Evolutionary conservation across 1,140 invertebrate species (phyloP).

Genomic region (Zophobas morio): DNA sequence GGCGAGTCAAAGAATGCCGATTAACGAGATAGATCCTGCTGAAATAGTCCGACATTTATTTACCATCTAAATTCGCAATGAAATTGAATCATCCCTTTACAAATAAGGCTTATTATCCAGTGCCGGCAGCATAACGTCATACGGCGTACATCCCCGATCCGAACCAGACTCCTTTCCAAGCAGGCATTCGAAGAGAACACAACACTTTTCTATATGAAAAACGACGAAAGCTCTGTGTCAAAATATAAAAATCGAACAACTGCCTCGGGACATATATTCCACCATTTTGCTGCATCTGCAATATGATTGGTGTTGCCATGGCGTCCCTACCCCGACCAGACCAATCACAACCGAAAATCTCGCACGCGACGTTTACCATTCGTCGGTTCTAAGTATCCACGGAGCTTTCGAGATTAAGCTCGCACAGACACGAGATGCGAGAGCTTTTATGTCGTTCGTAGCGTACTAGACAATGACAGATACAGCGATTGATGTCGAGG

Average conservation of each 20-base stretch:
- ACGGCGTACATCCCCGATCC: slow-evolving; percentile 41
- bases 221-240: slow-evolving; percentile 59
- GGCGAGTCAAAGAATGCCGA: slow-evolving; percentile 18
- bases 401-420: slow-evolving; percentile 45
- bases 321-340: slow-evolving; percentile 27
- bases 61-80: slow-evolving; percentile 43
- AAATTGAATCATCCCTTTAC: slow-evolving; percentile 47
- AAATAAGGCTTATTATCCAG: slow-evolving; percentile 49
- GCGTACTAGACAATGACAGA: slow-evolving; percentile 36
- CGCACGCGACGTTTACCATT: slow-evolving; percentile 54
- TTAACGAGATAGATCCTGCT: slow-evolving; percentile 35
- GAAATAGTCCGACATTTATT: slow-evolving; percentile 46
- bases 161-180: slow-evolving; percentile 54
- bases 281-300: slow-evolving; percentile 61
- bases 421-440: slow-evolving; percentile 17
- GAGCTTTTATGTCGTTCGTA: background rate
- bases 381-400: slow-evolving; percentile 48
- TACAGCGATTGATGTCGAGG: slow-evolving; percentile 26
- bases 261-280: slow-evolving; percentile 55
- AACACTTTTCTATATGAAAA: slow-evolving; percentile 58
- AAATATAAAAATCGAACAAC: slow-evolving; percentile 65
- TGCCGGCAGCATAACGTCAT: slow-evolving; percentile 44
- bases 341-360: slow-evolving; percentile 53
- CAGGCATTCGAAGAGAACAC: slow-evolving; percentile 55
- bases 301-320: slow-evolving; percentile 63